Evolutionary conservation across 2,888 invertebrate species (phyloP), one percentile per base, ranked within the genome.

Genomic region (Cyclophora punctaria): DNA sequence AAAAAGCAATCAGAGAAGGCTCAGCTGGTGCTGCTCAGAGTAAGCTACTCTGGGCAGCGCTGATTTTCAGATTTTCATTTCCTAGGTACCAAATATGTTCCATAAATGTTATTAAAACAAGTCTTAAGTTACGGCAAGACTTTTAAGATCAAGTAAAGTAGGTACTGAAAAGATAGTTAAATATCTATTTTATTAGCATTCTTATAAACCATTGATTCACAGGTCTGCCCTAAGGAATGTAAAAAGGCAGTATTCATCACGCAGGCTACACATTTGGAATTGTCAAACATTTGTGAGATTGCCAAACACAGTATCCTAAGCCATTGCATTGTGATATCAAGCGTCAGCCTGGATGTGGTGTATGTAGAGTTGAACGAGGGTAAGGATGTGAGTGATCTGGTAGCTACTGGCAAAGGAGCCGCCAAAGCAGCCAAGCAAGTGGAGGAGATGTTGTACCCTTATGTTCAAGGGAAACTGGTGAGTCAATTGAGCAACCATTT

Each of bases 231-330:
- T 20, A 75, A 75, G 62, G 73, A 83, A 2, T 75, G 80, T 50
- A 80, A 74, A 48, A 89, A 89, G 63, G 86, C 79, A 44, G 89
- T 94, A 6, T 89, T 92, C 44, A 90, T 91, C 53, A 88, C 90
- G 1, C 87, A 90, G 55, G 73, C 92, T 51, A 81, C 86, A 34
- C 81, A 81, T 5, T 90, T 89, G 7, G 90, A 91, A 51, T 75
- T 90, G 7, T 78, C 85, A 46, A 90, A 91, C 5, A 80, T 93
- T 44, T 80, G 84, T 58, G 89, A 92, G 60, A 90, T 93, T 34
- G 86, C 93, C 40, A 75, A 81, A 4, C 89, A 89, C 59, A 92
- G 92, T 74, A 77, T 86, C 42, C 91, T 93, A 53, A 86, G 91
- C 5, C 90, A 90, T 63, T 92, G 92, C 53, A 86, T 90, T 3